phyloP scores from a whole-genome alignment of 2,888 invertebrate genomes.

The Agriopis aurantiaria region DNA sequence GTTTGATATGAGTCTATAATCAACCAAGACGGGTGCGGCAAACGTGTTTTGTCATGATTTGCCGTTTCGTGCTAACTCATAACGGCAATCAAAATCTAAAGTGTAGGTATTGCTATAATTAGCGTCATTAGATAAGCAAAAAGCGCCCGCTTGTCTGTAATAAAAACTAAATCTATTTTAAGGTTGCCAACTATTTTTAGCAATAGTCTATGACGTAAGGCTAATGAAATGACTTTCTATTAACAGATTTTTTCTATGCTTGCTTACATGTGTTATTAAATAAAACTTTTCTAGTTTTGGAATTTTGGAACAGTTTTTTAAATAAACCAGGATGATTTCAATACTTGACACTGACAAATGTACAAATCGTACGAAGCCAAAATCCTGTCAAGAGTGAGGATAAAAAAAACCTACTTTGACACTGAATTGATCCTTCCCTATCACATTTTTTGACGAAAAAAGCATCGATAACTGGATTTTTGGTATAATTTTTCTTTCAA shows the following conservation, averaged over 20 bases:
- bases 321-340: no score
- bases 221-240: background rate
- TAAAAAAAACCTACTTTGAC: no score
- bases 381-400: no score
- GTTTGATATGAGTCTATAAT: no score
- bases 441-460: no score
- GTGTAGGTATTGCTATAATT: conserved; percentile 2
- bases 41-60: background rate
- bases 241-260: background rate
- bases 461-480: no score
- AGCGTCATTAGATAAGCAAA: background rate
- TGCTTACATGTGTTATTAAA: background rate
- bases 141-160: background rate
- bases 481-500: no score
- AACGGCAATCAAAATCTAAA: background rate
- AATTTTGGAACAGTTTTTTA: background rate
- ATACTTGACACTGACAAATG: no score
- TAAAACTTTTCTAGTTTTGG: no score
- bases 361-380: no score
- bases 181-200: conserved; percentile 9
- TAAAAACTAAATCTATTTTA: conserved; percentile 7
- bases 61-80: conserved; percentile 2
- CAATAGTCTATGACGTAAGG: background rate
- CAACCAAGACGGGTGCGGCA: no score
- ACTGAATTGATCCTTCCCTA: no score